phyloP scores from a whole-genome alignment of 2,888 invertebrate species.

The Parnassius glacialis region DNA sequence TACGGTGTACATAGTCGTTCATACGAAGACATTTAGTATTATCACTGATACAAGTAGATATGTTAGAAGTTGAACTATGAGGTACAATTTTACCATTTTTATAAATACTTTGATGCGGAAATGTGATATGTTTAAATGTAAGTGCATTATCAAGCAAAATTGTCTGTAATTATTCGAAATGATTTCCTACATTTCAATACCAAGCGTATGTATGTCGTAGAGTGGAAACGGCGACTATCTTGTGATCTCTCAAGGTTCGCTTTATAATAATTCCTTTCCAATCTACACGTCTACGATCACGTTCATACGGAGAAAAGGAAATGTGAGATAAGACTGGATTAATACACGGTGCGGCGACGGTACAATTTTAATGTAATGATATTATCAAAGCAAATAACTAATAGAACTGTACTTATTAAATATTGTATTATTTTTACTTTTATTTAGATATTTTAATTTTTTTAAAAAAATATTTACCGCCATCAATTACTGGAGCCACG shows the following conservation, averaged over 20 bases:
- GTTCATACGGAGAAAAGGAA: slow-evolving; percentile 10
- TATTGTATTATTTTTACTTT: no score
- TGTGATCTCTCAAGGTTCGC: slow-evolving; percentile 31
- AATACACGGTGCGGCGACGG: background rate
- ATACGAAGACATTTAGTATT: background rate
- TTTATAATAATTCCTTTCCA: slow-evolving; percentile 20
- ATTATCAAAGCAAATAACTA: no score
- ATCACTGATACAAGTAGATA: no score
- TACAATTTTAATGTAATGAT: no score
- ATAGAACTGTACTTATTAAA: no score
- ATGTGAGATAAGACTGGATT: background rate
- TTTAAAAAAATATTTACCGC: no score
- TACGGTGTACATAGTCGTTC: background rate
- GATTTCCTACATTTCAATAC: slow-evolving; percentile 51
- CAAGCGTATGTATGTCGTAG: slow-evolving; percentile 44
- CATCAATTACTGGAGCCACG: no score
- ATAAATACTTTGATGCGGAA: background rate
- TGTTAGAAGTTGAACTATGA: no score
- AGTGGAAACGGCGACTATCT: slow-evolving; percentile 32
- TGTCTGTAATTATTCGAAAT: slow-evolving; percentile 54
- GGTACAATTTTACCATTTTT: no score
- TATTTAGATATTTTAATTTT: no score
- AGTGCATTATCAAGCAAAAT: slow-evolving; percentile 43
- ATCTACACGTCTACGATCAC: slow-evolving; percentile 18
- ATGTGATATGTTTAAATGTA: slow-evolving; percentile 38